Conservation (phyloP, 2,113 vertebrate species). For the Dromaius novaehollandiae region DNA sequence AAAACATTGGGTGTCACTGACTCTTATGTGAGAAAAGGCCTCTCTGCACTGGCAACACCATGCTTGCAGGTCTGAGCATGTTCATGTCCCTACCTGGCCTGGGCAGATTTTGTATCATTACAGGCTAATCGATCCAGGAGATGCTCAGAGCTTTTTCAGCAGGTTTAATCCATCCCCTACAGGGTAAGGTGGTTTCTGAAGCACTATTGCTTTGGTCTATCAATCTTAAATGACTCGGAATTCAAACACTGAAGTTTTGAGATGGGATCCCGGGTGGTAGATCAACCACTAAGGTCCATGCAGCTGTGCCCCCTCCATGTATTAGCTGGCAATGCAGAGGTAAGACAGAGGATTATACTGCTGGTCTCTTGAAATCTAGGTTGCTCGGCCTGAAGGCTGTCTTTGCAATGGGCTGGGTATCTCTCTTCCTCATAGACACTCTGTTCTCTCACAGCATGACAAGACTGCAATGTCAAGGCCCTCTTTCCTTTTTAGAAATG, state of each 20-base stretch:
- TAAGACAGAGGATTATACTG: accelerated
- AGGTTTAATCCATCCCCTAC: not conserved
- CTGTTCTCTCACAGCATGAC: accelerated
- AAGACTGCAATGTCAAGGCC: not conserved
- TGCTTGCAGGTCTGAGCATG: not conserved
- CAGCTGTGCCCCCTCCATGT: not conserved
- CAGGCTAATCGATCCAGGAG: not conserved
- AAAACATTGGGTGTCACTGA: not conserved
- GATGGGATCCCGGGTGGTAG: not conserved
- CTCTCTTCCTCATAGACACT: not conserved
- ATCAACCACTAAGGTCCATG: not conserved
- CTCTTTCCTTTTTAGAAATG: not conserved
- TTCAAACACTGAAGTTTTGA: not conserved
- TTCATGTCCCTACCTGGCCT: not conserved
- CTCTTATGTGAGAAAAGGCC: not conserved
- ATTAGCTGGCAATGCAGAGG: accelerated
- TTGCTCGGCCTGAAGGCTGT: not conserved
- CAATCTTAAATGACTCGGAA: not conserved
- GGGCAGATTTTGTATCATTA: not conserved
- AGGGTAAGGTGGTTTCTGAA: not conserved
- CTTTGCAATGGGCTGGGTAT: not conserved
- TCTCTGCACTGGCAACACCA: not conserved
- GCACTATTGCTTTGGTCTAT: not conserved
- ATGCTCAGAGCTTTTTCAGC: not conserved
- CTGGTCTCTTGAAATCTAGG: not conserved